These are phyloP conservation scores for Lagodon rhomboides DNA, from an alignment of 2,797 vertebrate genomes.

Conservation along the genomic window DNA sequence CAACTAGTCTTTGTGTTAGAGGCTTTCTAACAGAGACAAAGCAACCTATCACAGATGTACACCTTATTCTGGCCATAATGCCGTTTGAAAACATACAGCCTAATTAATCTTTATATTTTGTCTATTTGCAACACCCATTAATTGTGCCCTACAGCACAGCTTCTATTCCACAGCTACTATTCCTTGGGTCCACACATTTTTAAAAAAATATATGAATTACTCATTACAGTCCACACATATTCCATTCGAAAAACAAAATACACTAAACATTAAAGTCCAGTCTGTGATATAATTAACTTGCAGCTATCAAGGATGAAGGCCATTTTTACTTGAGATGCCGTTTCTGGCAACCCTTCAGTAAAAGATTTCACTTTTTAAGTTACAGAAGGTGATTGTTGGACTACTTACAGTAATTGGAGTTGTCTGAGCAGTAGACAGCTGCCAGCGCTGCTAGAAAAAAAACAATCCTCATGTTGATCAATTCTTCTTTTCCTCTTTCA, in stretches of 20 bases:
- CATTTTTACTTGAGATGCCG: not conserved
- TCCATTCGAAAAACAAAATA: no score
- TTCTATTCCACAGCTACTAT: no score
- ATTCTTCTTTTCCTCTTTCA: not conserved
- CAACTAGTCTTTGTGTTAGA: not conserved
- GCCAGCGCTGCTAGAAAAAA: rapidly evolving
- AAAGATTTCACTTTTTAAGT: not conserved
- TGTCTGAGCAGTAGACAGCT: not conserved
- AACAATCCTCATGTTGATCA: constrained; percentile 19
- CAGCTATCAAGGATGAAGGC: not conserved
- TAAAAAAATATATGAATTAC: no score
- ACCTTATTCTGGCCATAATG: no score
- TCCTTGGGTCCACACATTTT: no score
- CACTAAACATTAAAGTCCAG: no score
- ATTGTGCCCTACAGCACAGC: no score
- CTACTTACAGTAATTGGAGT: constrained; percentile 63
- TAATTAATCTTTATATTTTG: not conserved
- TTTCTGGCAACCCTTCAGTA: not conserved
- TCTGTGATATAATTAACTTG: not conserved
- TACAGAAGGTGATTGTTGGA: no score
- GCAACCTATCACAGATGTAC: not conserved
- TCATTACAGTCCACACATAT: no score
- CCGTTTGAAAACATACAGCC: not conserved
- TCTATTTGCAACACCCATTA: no score
- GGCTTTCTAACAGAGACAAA: not conserved